Evolutionary conservation across 2,797 vertebrate species (phyloP), one percentile per base, ranked within the genome.

Genomic region (Lacerta viridis): DNA sequence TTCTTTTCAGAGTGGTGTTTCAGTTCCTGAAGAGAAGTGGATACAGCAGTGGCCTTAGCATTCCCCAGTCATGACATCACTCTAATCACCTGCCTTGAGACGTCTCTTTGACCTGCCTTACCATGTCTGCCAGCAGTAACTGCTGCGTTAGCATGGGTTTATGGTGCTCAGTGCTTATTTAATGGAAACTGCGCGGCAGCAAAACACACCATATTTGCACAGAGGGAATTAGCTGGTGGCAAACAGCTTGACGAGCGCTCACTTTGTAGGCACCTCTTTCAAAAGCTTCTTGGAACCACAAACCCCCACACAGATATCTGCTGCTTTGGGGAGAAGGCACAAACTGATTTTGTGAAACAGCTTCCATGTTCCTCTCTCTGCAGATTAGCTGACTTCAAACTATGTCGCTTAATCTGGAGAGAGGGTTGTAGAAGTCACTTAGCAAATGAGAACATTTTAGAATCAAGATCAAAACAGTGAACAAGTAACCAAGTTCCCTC

Each of bases 41-140:
- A 87, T 88, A 83, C 1, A 87, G 85, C 76, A 71, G 71, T 68
- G 18, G 81, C 91, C 80, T 92, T 55, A 69, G 78, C 91, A 46
- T 89, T 90, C 89, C 87, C 92, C 27, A 83, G 90, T 82, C 55
- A 64, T 90, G 91, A 91, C 33, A 76, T 92, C 81, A 66, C 43
- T 36, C 10, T 85, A 94, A 95, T 94, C 91, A 90, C 85, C 91
- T 90, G 93, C 95, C 93, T 92, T 84, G n/a, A 91, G 93, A 89
- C 81, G 90, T 74, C 79, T 93, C 91, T 94, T 76, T 89, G 66
- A 92, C 89, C 92, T 1, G 3, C 59, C 88, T 3, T 91, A 88
- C 90, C 84, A 78, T 84, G 88, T 90, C 93, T 88, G 79, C 90
- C 89, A 59, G 87, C 1, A 8, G 80, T 88, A 85, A 85, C 83